phyloP scores from a whole-genome alignment of 2,888 invertebrate species.

The Andrena haemorrhoa region DNA sequence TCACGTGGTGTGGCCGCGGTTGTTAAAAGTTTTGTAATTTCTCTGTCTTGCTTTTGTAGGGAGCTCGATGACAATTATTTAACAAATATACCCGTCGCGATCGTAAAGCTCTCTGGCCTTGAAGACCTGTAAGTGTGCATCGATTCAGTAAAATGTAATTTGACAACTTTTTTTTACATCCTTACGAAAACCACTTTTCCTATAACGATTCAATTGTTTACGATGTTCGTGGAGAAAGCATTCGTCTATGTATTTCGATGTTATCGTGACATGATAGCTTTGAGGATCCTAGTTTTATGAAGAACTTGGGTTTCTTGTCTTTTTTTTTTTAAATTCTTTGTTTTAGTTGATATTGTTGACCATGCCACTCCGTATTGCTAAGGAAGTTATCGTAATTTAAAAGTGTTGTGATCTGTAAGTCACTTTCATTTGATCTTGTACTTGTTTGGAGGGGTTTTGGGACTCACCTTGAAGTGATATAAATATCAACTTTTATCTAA shows the following conservation, averaged over 20 bases:
- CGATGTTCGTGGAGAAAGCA: neutral
- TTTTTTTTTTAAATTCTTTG: neutral
- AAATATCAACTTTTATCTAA: too few species aligned
- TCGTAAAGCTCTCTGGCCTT: conserved; percentile 90
- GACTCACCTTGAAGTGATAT: too few species aligned
- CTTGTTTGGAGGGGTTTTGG: too few species aligned
- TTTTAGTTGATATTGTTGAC: neutral
- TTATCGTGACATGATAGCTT: neutral
- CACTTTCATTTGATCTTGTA: too few species aligned
- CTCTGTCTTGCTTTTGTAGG: conserved; percentile 85
- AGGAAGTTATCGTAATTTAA: neutral
- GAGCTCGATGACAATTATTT: conserved; percentile 92
- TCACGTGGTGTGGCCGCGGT: conserved; percentile 29
- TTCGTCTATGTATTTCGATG: neutral
- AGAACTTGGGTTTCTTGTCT: neutral
- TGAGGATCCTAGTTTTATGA: neutral
- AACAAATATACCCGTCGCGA: conserved; percentile 91
- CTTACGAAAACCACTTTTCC: conserved; percentile 35
- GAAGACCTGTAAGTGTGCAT: conserved; percentile 92
- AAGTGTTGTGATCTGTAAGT: too few species aligned
- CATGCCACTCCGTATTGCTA: neutral
- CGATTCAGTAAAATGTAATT: conserved; percentile 67
- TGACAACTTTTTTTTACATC: conserved; percentile 63
- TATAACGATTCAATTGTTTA: neutral
- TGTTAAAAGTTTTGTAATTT: conserved; percentile 42